These are phyloP conservation scores for Drosophila tropicalis DNA, from an alignment of 1,140 invertebrate species.

Conservation along the genomic window DNA sequence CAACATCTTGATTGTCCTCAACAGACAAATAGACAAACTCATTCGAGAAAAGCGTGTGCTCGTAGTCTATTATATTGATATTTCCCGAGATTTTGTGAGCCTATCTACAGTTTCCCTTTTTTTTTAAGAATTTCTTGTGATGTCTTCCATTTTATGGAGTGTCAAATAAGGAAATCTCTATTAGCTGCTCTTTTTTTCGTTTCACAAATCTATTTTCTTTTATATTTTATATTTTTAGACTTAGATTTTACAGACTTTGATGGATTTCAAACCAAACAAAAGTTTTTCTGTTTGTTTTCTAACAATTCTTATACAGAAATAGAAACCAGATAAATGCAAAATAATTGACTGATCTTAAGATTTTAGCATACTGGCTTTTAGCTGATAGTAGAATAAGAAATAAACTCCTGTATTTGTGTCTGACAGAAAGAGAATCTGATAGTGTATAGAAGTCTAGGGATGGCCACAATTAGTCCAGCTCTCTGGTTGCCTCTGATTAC, in stretches of 20 bases:
- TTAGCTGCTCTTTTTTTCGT: too few species aligned
- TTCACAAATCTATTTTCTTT: too few species aligned
- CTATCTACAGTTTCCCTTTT: constrained; percentile 24
- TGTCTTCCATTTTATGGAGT: neutral
- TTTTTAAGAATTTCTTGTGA: constrained; percentile 18
- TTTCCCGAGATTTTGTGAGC: constrained; percentile 46
- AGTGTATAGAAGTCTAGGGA: neutral
- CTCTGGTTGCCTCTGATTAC: neutral
- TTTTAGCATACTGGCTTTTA: too few species aligned
- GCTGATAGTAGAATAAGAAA: too few species aligned
- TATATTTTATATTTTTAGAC: too few species aligned
- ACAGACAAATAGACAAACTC: constrained; percentile 28
- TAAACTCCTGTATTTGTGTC: neutral
- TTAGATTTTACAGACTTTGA: too few species aligned
- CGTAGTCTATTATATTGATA: constrained; percentile 69
- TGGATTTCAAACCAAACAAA: too few species aligned
- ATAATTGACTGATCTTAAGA: too few species aligned
- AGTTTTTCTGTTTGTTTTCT: too few species aligned
- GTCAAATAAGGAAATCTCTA: neutral
- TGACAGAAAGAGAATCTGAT: neutral
- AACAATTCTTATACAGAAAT: too few species aligned
- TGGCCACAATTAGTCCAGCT: neutral
- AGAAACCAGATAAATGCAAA: too few species aligned
- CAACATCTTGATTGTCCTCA: constrained; percentile 29
- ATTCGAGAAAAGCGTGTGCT: constrained; percentile 40